Evolutionary conservation across 2,888 invertebrate species (phyloP).

Genomic region (Carabus problematicus): DNA sequence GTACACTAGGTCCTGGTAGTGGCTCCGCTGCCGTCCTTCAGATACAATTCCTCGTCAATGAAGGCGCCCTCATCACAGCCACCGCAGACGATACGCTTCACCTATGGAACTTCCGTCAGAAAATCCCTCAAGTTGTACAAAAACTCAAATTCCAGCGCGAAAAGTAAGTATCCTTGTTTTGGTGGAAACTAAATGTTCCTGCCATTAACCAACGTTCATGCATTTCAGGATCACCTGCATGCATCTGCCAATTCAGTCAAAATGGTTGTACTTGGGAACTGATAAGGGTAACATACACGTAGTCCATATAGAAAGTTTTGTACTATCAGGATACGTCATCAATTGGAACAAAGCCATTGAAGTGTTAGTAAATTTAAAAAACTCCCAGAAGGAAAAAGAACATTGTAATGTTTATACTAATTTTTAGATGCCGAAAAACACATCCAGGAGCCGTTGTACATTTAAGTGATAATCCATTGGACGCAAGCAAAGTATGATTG

Average conservation of each 20-base stretch:
- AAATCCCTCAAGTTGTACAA: conserved; percentile 93
- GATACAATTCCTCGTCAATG: conserved; percentile 94
- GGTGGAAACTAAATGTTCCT: not conserved
- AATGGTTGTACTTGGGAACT: conserved; percentile 98
- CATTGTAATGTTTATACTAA: not conserved
- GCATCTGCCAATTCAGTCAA: conserved; percentile 95
- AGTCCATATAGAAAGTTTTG: conserved; percentile 95
- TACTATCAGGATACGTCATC: conserved; percentile 96
- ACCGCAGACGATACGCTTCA: conserved; percentile 96
- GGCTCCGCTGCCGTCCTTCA: conserved; percentile 81
- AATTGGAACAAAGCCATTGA: conserved; percentile 99
- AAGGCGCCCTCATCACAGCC: conserved; percentile 94
- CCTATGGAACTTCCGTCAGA: conserved; percentile 97
- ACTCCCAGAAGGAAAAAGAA: too few relatives aligned
- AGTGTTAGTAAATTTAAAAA: conserved; percentile 75
- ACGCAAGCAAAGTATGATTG: conserved; percentile 87
- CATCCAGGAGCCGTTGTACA: conserved; percentile 97
- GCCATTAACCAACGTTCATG: not conserved
- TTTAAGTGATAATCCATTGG: conserved; percentile 95
- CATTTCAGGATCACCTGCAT: conserved; percentile 86
- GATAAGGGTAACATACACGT: conserved; percentile 98
- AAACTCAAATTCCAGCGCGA: conserved; percentile 97
- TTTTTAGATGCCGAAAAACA: conserved; percentile 83
- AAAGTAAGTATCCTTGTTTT: conserved; percentile 68
- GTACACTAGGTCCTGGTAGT: conserved; percentile 54